Evolutionary conservation across 1,140 invertebrate genomes (phyloP), one percentile per base, ranked within the genome.

Genomic region (Drosophila ananassae): DNA sequence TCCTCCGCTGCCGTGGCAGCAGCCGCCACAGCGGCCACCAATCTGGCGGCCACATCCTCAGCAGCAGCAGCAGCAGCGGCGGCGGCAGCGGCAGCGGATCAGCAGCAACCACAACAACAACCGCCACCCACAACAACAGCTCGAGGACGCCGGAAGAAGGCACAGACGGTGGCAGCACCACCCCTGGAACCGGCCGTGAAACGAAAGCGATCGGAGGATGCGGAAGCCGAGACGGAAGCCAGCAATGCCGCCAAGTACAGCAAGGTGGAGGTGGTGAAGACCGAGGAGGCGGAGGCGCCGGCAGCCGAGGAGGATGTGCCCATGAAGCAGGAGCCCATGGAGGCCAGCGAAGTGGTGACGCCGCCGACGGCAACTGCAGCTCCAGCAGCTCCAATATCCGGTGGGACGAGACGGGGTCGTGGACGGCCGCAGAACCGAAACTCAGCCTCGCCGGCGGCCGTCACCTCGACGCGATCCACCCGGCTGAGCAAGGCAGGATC

Each of bases 401-500:
- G 72, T 4, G 13, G 8, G 12, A 41, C 41, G n/a, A 60, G 79
- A 8, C 79, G 84, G 5, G 77, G 89, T 12, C 79, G 89, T 24
- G 81, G 79, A 21, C 47, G 72, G 41, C 76, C 68, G 48, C 79
- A 77, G 12, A 63, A 56, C 7, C 73, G 60, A 12, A 58, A 77
- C 22, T 37, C 69, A 10, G 50, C 51, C 10, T 66, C 71, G 37
- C 37, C 53, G 9, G 56, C 57, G 10, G 17, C 50, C 37, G 13
- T 32, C 4, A 10, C 76, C 48, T 58, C 47, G 3, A 91, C 90
- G 25, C 83, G 90, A 2, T 77, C 90, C 28, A 91, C 90, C 5
- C 80, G 90, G 0, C 73, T 85, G 6, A 90, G 74, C 37, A 91
- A 91, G 58, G 76, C 74, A 6, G 80, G 71, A 17, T 91, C 90